Evolutionary conservation across 2,113 vertebrate species (phyloP).

Genomic region (Onychostoma macrolepis): DNA sequence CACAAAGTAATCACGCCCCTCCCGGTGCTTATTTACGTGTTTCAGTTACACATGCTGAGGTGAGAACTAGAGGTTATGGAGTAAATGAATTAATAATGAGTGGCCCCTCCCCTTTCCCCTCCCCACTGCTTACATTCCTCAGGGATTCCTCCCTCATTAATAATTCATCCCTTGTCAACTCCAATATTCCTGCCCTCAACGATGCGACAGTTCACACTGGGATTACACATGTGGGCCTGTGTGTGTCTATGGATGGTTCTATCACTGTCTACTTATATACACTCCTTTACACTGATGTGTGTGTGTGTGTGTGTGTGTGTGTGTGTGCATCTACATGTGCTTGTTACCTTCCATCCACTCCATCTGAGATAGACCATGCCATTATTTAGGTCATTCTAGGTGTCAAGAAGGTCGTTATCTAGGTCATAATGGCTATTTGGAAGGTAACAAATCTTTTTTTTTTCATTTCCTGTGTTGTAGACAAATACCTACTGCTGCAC

Average conservation of each 20-base stretch:
- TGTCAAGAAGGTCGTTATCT: constrained; percentile 14
- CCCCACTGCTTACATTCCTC: constrained; percentile 27
- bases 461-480: neutral
- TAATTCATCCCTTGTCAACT: constrained; percentile 54
- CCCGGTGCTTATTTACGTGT: neutral
- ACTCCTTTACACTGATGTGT: neutral
- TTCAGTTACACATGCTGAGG: constrained; percentile 12
- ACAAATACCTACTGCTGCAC: constrained; percentile 20
- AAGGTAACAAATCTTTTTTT: neutral
- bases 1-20: neutral
- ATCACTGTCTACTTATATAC: constrained; percentile 9
- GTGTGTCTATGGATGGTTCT: neutral
- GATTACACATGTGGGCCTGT: constrained; percentile 7
- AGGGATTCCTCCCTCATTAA: constrained; percentile 54
- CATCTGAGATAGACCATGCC: neutral
- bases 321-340: neutral
- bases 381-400: constrained; percentile 13
- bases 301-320: neutral
- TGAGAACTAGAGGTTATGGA: constrained; percentile 33
- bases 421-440: neutral
- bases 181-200: constrained; percentile 40
- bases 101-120: constrained; percentile 42
- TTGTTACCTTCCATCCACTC: neutral
- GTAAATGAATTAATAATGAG: constrained; percentile 56
- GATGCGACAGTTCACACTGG: constrained; percentile 1